Evolutionary conservation across 2,797 vertebrate genomes (phyloP).

Genomic region (Valencia hispanica): DNA sequence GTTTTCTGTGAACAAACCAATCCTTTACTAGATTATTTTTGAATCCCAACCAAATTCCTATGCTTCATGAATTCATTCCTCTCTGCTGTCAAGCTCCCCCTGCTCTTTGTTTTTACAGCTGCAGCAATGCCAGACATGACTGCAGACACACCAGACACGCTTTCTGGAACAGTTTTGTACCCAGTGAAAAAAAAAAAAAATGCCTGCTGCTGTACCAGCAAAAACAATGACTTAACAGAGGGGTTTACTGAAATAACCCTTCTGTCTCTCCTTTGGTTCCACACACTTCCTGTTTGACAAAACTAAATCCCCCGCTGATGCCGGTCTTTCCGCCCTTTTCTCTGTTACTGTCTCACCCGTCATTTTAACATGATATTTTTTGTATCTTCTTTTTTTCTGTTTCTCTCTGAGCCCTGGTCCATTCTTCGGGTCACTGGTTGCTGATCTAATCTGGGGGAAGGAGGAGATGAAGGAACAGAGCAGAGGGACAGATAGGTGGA

Average conservation of each 20-base stretch:
- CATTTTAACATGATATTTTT: slow-evolving; percentile 19
- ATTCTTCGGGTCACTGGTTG: slow-evolving; percentile 63
- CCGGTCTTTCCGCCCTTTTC: slow-evolving; percentile 74
- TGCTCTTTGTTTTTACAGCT: slow-evolving; percentile 34
- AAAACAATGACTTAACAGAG: slow-evolving; percentile 80
- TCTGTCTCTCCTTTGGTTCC: slow-evolving; percentile 73
- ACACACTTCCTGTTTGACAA: slow-evolving; percentile 82
- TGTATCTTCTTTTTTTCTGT: slow-evolving; percentile 35
- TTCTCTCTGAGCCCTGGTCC: slow-evolving; percentile 48
- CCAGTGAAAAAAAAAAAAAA: slow-evolving; percentile 38
- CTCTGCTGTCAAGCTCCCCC: slow-evolving; percentile 6
- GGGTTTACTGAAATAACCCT: slow-evolving; percentile 76
- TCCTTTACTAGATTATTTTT: slow-evolving; percentile 1
- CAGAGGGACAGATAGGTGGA: slow-evolving; percentile 44
- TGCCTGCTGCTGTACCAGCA: slow-evolving; percentile 52
- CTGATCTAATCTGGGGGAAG: slow-evolving; percentile 43
- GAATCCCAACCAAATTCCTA: slow-evolving; percentile 13
- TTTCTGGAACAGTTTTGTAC: slow-evolving; percentile 48
- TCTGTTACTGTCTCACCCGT: slow-evolving; percentile 46
- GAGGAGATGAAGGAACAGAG: slow-evolving; percentile 42
- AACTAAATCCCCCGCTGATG: slow-evolving; percentile 79
- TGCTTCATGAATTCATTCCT: slow-evolving; percentile 17
- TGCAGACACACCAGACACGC: slow-evolving; percentile 47
- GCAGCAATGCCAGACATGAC: slow-evolving; percentile 48
- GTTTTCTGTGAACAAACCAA: slow-evolving; percentile 18